phyloP scores from a whole-genome alignment of 2,888 invertebrate species.

The Dolomedes plantarius region DNA sequence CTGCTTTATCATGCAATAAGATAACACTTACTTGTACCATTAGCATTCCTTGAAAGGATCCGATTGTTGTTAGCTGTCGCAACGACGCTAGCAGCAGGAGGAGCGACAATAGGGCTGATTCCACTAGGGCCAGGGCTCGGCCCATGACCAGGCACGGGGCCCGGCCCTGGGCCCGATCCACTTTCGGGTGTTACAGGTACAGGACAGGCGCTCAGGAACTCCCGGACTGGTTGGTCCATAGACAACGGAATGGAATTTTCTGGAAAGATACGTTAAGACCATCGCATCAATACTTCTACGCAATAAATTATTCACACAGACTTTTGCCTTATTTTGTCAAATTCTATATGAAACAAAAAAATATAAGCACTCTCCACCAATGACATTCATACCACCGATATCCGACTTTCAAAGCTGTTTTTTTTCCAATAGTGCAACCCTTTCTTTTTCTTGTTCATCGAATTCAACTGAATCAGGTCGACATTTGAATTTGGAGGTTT shows the following conservation, averaged over 20 bases:
- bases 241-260: constrained; percentile 48
- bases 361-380: too few species aligned
- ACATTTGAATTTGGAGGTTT: too few species aligned
- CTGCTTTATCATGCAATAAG: constrained; percentile 60
- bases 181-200: constrained; percentile 69
- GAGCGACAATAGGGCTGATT: constrained; percentile 24
- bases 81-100: constrained; percentile 35
- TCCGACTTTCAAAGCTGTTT: too few species aligned
- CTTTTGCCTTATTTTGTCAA: too few species aligned
- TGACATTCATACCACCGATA: too few species aligned
- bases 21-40: constrained; percentile 72
- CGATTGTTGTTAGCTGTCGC: constrained; percentile 28
- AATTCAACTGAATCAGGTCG: too few species aligned
- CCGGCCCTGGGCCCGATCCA: constrained; percentile 62
- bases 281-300: not conserved
- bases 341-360: too few species aligned
- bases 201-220: constrained; percentile 65
- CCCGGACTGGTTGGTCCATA: constrained; percentile 70
- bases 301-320: not conserved
- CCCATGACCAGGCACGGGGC: constrained; percentile 60
- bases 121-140: constrained; percentile 49
- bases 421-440: too few species aligned
- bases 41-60: constrained; percentile 69
- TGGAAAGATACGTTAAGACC: constrained; percentile 12
- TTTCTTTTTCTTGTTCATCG: not conserved